Conservation (phyloP, 2,797 vertebrate genomes). For the Darevskia nairensis region DNA sequence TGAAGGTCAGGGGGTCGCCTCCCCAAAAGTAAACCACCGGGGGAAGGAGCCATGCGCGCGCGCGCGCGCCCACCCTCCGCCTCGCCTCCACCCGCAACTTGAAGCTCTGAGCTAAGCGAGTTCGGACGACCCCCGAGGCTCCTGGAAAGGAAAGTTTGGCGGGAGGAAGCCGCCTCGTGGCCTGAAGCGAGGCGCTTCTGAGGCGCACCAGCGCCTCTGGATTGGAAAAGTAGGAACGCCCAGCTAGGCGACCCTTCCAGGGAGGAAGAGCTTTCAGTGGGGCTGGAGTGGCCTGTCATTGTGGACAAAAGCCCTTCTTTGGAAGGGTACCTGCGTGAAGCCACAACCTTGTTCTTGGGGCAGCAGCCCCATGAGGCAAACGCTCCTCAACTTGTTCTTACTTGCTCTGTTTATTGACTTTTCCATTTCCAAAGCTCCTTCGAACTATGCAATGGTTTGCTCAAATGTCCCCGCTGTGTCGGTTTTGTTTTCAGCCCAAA, state of each 20-base stretch:
- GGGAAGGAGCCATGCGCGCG: neutral
- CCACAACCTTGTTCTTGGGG: neutral
- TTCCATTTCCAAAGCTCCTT: neutral
- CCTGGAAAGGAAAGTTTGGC: neutral
- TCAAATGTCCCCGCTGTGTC: neutral
- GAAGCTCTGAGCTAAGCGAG: neutral
- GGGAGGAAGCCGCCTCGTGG: neutral
- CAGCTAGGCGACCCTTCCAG: neutral
- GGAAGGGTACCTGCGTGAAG: neutral
- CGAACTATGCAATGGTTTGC: neutral
- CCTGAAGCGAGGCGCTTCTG: neutral
- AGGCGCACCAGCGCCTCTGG: too few relatives aligned
- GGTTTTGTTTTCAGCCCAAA: neutral
- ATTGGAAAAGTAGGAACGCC: too few relatives aligned
- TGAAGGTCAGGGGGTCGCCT: neutral
- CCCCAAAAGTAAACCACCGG: neutral
- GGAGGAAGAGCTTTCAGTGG: neutral
- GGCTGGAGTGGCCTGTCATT: neutral
- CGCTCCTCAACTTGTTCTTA: neutral
- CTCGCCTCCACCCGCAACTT: neutral
- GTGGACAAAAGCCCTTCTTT: neutral
- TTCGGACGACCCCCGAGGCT: neutral
- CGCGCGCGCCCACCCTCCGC: fast-evolving
- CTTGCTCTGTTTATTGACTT: neutral
- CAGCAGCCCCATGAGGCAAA: neutral